These are phyloP conservation scores for Xestia sexstrigata DNA, from an alignment of 2,888 invertebrate species.

Conservation along the genomic window DNA sequence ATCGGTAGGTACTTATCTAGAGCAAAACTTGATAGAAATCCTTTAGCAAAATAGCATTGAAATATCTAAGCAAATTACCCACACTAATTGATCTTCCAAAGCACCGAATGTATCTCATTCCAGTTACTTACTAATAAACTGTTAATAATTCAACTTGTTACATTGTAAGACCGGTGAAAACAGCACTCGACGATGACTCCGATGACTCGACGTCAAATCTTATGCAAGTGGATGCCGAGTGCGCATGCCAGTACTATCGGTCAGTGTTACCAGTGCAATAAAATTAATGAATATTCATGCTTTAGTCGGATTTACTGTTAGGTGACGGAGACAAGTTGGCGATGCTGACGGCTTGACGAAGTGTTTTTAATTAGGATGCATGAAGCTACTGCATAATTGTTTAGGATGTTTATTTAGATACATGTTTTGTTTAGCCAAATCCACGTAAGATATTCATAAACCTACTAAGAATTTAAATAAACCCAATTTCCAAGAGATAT, in stretches of 20 bases:
- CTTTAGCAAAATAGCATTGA: constrained; percentile 13
- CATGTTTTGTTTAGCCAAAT: background rate
- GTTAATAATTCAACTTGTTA: constrained; percentile 27
- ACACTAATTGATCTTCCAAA: constrained; percentile 7
- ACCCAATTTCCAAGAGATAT: constrained; percentile 29
- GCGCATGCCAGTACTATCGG: constrained; percentile 68
- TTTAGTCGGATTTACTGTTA: constrained; percentile 69
- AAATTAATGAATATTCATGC: constrained; percentile 76
- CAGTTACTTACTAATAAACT: background rate
- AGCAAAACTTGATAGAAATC: background rate
- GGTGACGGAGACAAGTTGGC: constrained; percentile 57
- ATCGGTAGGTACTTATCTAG: too few relatives aligned
- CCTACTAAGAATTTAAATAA: constrained; percentile 21
- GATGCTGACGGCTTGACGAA: constrained; percentile 10
- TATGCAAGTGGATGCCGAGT: constrained; percentile 38
- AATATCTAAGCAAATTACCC: constrained; percentile 20
- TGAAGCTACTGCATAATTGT: background rate
- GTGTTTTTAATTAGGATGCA: constrained; percentile 25
- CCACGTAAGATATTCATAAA: constrained; percentile 3
- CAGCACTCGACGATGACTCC: constrained; percentile 21
- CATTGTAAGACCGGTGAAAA: constrained; percentile 47
- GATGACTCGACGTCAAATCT: constrained; percentile 25
- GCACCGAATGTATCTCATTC: constrained; percentile 15
- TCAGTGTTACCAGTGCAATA: constrained; percentile 59
- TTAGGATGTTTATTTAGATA: background rate